Base-by-base conservation (phyloP, 2,888 invertebrate genomes). In the Formica aserva region DNA sequence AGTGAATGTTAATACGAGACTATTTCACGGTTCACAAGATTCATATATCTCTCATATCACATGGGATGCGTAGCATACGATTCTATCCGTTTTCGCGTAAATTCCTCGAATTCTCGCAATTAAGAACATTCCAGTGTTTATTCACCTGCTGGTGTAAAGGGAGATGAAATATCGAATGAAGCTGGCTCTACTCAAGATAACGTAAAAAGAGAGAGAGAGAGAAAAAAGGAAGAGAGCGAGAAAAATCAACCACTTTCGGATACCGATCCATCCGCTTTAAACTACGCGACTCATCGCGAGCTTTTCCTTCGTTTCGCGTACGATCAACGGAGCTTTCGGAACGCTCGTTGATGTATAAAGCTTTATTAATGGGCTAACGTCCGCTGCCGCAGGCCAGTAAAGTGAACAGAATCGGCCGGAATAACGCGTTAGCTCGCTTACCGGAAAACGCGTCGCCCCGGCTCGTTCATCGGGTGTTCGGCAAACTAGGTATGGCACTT, bases 361-460 rank as follows among this genome's bases (percentile, higher is more conserved):
- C 87, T 89, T 89, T 87, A 89, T 87, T 89, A 90, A 89, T 86
- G 88, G 77, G 86, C 72, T 83, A 86, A 87, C 81, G 71, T 66
- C 67, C 72, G 72, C 82, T 60, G 72, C 65, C 67, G 48, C 65
- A 82, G 82, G 72, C 80, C 60, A 74, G 77, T 84, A 83, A 86
- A 87, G 84, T 87, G 86, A 84, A 88, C 88, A 66, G 80, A n/a
- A 55, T 71, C 72, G 72, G 60, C 52, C 66, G 72, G 84, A 83
- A 83, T 75, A 87, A 83, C 85, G 87, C 78, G 85, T 88, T 87
- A 86, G 80, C 87, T 88, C 83, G 84, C 22, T 89, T 88, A 84
- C 85, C 84, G 86, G 89, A 86, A 89, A 89, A 87, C 81, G 81
- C 41, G 63, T 80, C 35, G 62, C 29, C 48, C 5, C 69, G 38